These are phyloP conservation scores for Beris morrisii DNA, from an alignment of 2,888 invertebrate species.

Conservation along the genomic window DNA sequence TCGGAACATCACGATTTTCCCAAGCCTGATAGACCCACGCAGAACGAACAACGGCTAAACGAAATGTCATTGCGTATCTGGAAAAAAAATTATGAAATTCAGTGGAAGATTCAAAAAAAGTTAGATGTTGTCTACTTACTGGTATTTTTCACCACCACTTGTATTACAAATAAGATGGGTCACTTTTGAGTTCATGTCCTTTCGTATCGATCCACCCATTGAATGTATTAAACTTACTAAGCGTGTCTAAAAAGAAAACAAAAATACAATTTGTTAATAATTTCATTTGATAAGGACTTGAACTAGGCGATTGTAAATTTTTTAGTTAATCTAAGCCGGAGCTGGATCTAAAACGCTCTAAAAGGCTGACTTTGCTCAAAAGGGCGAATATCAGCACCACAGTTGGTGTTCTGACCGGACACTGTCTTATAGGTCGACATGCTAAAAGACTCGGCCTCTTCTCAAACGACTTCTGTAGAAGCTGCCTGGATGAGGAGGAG, in stretches of 20 bases:
- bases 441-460: no score
- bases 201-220: constrained; percentile 95
- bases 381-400: no score
- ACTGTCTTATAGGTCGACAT: no score
- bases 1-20: constrained; percentile 73
- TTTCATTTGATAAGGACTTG: no score
- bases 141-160: constrained; percentile 90
- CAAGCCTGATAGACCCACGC: constrained; percentile 89
- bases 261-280: no score
- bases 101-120: neutral
- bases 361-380: no score
- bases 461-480: no score
- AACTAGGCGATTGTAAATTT: no score
- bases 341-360: no score
- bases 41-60: constrained; percentile 83
- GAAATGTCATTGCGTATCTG: constrained; percentile 82
- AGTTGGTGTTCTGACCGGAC: no score
- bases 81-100: neutral
- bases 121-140: constrained; percentile 53
- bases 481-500: no score
- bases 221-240: constrained; percentile 89
- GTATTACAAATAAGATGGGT: constrained; percentile 92
- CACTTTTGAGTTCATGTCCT: constrained; percentile 84
- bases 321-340: no score
- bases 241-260: constrained; percentile 64